Conservation (phyloP, 2,888 invertebrate genomes). For the Tetrapedia diversipes region DNA sequence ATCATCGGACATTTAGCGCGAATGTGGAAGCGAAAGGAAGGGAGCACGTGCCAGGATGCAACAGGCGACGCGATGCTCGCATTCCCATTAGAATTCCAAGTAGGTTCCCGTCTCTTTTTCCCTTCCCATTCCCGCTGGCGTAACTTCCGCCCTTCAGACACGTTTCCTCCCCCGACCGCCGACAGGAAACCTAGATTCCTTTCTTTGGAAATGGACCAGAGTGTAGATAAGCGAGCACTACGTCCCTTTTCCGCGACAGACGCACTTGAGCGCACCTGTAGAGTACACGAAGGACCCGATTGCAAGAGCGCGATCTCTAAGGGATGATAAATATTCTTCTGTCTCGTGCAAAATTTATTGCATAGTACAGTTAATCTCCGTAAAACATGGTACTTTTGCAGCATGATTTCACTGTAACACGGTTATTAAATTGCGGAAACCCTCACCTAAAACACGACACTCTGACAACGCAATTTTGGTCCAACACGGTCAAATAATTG, state of each 20-base stretch:
- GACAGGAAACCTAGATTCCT: constrained; percentile 42
- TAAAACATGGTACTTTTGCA: no score
- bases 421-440: no score
- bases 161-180: constrained; percentile 29
- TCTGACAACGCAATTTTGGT: no score
- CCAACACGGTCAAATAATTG: no score
- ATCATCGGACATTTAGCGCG: neutral
- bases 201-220: constrained; percentile 46
- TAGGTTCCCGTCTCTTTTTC: constrained; percentile 49
- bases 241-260: constrained; percentile 38
- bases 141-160: constrained; percentile 40
- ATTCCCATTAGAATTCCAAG: constrained; percentile 76
- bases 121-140: constrained; percentile 16
- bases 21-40: neutral
- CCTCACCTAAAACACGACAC: no score
- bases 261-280: constrained; percentile 41
- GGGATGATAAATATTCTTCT: constrained; percentile 11
- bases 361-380: no score
- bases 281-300: constrained; percentile 13
- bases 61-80: constrained; percentile 72
- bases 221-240: constrained; percentile 50
- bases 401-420: no score
- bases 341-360: no score
- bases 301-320: neutral
- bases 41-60: constrained; percentile 69